phyloP scores from a whole-genome alignment of 1,140 invertebrate genomes.

The Sweltsa coloradensis region DNA sequence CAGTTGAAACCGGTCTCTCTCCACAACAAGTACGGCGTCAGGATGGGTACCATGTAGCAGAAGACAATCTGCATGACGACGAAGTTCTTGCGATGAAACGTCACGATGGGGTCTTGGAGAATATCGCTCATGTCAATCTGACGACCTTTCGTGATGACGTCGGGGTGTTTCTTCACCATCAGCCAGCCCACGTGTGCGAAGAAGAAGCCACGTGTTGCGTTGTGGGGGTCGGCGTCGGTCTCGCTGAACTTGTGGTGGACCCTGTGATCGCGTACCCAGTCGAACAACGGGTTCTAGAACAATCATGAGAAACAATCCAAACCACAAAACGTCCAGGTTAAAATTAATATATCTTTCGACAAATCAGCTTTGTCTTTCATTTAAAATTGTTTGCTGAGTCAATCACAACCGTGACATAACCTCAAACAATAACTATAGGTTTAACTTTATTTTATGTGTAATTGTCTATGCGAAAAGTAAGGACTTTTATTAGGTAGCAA shows the following conservation, averaged over 20 bases:
- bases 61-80: constrained; percentile 48
- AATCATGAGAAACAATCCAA: no score
- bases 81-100: constrained; percentile 53
- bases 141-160: constrained; percentile 61
- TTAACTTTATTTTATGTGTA: no score
- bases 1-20: constrained; percentile 47
- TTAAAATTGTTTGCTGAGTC: no score
- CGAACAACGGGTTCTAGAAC: constrained; percentile 10
- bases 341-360: no score
- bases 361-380: no score
- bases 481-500: no score
- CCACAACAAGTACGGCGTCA: constrained; percentile 63
- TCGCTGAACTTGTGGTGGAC: constrained; percentile 43
- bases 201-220: constrained; percentile 60
- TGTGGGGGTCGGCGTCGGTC: constrained; percentile 8
- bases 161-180: constrained; percentile 60
- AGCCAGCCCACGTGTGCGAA: constrained; percentile 75
- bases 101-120: constrained; percentile 67
- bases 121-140: constrained; percentile 73
- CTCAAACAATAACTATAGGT: no score
- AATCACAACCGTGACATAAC: no score
- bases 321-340: no score
- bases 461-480: no score
- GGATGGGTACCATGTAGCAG: constrained; percentile 65
- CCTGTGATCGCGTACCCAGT: constrained; percentile 34